A percentile compares a stretch with the other conserved stretches of the same genome.
phyloP scores from a whole-genome alignment of 2,113 vertebrate genomes.

The crab-eating macaque (Macaca fascicularis) region DNA sequence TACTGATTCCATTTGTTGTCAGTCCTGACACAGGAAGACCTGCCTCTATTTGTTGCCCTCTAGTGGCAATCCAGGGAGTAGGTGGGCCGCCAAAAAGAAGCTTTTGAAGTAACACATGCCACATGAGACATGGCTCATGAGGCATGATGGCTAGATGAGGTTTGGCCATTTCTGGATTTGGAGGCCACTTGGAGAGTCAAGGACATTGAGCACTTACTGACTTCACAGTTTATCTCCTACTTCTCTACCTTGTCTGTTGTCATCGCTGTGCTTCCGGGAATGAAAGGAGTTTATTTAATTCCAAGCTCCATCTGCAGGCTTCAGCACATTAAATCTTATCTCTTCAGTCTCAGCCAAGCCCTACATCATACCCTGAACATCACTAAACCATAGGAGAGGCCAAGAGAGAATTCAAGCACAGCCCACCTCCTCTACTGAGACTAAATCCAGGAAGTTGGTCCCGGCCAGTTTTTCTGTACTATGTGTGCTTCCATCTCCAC shows the following conservation, averaged over 20 bases:
- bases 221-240: neutral
- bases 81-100: neutral
- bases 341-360: neutral
- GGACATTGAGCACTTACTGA: neutral
- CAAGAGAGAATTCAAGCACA: neutral
- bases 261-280: neutral
- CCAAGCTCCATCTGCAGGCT: neutral
- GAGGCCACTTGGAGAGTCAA: neutral
- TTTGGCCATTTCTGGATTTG: neutral
- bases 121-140: neutral
- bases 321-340: neutral
- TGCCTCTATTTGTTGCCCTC: neutral
- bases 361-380: neutral
- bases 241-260: neutral
- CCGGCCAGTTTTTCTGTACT: neutral
- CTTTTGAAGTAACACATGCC: neutral
- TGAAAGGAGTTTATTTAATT: neutral
- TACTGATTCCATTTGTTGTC: neutral
- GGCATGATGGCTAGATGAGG: neutral
- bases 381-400: neutral
- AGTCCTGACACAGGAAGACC: neutral
- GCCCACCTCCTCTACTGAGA: neutral
- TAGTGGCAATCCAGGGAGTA: neutral
- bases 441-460: neutral
- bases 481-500: neutral